A percentile compares a stretch with the other conserved stretches of the same genome.
Conservation (phyloP, 2,888 invertebrate genomes). For the Hipparchia semele region DNA sequence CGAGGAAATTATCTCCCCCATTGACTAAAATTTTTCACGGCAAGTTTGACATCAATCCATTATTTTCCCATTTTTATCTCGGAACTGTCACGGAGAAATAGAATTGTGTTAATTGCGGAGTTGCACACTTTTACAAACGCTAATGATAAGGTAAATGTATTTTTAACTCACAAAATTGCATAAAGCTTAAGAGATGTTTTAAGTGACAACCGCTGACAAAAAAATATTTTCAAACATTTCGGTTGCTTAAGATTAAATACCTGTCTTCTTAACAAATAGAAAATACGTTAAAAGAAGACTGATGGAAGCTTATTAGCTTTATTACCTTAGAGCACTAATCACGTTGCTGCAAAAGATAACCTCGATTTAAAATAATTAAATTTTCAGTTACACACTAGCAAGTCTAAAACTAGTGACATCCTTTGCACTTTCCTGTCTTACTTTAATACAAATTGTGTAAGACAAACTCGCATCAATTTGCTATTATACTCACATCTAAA, state of each 20-base stretch:
- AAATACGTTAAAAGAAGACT: not conserved
- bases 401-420: too few relatives aligned
- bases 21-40: conserved; percentile 79
- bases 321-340: too few relatives aligned
- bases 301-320: not conserved
- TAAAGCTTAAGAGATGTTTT: conserved; percentile 27
- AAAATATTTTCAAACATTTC: not conserved
- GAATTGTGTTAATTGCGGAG: conserved; percentile 74
- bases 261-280: not conserved
- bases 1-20: conserved; percentile 77
- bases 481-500: too few relatives aligned
- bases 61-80: conserved; percentile 75
- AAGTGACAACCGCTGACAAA: not conserved
- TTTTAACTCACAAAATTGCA: conserved; percentile 50
- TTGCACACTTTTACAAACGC: conserved; percentile 62
- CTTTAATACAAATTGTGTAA: too few relatives aligned
- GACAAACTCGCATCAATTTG: too few relatives aligned
- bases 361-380: too few relatives aligned
- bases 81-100: conserved; percentile 64
- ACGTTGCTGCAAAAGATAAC: too few relatives aligned
- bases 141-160: conserved; percentile 52
- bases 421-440: too few relatives aligned
- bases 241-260: not conserved
- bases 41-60: conserved; percentile 80
- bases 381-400: too few relatives aligned